Base-by-base conservation (phyloP, 1,140 invertebrate species). In the Chymomyza costata region DNA sequence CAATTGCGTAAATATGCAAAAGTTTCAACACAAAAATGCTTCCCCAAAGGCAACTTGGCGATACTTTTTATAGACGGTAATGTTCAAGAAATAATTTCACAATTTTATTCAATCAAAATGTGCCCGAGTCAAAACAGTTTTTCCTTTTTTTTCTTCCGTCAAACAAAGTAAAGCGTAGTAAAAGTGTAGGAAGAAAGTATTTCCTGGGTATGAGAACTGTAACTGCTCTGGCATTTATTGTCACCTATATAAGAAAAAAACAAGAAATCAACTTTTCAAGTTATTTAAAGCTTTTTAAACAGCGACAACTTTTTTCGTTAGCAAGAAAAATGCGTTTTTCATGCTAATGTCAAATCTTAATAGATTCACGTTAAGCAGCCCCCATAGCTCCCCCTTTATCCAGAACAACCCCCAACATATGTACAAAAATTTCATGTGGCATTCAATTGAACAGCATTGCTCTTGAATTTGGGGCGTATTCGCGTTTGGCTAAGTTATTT, bases 321-420 rank as follows among this genome's bases (percentile, higher is more conserved):
- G 28, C 11, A 73, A 74, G 68, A 73, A 67, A 73, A 73, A 73
- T 73, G 63, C 63, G 68, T 73, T 73, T 73, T 73, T 74, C 68
- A 73, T 73, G 68, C 68, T 73, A 73, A 73, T 73, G 68, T 68
- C 68, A 73, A 60, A 64, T 50, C 68, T 41, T 74, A 73, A 73
- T 73, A 73, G 63, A 73, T 59, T 56, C 58, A 41, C 18, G 19
- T 47, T 28, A 19, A 13, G 7, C 21, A 31, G 7, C 30, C 14
- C 11, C 31, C 21, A 25, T 25, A 8, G 21, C 21, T 25, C 21
- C 21, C 21, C 3, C 21, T 5, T 25, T 8, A 25, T 25, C 21
- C 3, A 25, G 3, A 25, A 25, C 21, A 8, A 8, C 8, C 3
- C 21, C 8, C 3, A 71, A 71, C 63, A 73, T 73, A 63, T 73